Evolutionary conservation across 2,888 invertebrate genomes (phyloP), one percentile per base, ranked within the genome.

Genomic region (Lacanobia oleracea): DNA sequence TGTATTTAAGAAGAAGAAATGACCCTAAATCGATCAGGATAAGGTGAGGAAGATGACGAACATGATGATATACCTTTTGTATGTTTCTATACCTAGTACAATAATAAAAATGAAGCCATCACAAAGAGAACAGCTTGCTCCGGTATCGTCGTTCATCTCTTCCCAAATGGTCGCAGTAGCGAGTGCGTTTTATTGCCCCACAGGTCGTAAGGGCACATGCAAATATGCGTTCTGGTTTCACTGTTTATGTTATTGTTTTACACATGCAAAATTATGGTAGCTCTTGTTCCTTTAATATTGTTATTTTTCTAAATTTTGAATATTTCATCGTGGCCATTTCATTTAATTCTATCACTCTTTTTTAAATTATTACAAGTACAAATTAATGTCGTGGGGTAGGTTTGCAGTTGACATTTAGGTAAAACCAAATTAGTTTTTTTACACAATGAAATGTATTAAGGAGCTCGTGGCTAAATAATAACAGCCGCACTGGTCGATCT

Each of bases 121-220:
- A 75, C 60, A 50, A 40, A 48, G 40, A 40, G 63, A 66, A 67
- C 40, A 48, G 66, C 59, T 72, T 70, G 53, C 21, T 67, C 23
- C 23, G 23, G 40, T 23, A 45, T 12, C 53, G 79, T 68, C 23
- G 86, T 83, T 79, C 81, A 79, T 69, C 77, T 64, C 79, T 82
- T 69, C 72, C 43, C 79, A 78, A 87, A 85, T 81, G 83, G 81
- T 87, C 83, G 78, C 78, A 72, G 66, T 65, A 76, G 81, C 89
- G 75, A 80, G 88, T 90, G 89, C 86, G 85, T 89, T 89, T 90
- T 88, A 89, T 84, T 84, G 72, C 76, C 71, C 62, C 45, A 6
- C 67, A 33, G 66, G 68, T 62, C 76, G 65, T 85, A 83, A 87
- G 83, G 86, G 54, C 63, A 48, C 63, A 76, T 71, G 67, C 76